phyloP scores from a whole-genome alignment of 2,888 invertebrate species.

The Dromius quadrimaculatus region DNA sequence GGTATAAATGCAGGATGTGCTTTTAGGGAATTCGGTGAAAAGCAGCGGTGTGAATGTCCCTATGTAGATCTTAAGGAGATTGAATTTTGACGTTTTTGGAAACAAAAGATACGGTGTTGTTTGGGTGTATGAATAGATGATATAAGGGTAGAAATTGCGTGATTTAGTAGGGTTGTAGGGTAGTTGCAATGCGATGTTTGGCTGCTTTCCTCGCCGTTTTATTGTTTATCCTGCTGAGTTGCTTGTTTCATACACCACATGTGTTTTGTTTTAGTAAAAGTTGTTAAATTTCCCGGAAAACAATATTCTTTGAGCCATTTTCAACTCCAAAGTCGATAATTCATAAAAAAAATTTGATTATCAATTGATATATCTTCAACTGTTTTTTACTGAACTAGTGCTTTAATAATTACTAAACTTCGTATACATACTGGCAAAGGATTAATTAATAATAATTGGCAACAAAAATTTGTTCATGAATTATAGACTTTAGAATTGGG shows the following conservation, averaged over 20 bases:
- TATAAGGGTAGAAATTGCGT: neutral
- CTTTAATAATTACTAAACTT: too few species aligned
- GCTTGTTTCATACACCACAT: neutral
- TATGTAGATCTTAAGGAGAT: neutral
- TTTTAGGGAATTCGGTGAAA: slow-evolving; percentile 37
- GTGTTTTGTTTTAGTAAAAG: neutral
- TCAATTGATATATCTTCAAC: too few species aligned
- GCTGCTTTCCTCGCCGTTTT: neutral
- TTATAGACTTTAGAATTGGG: too few species aligned
- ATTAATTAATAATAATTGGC: too few species aligned
- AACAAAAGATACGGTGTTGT: neutral
- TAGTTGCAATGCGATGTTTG: neutral
- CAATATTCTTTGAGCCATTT: too few species aligned
- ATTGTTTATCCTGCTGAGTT: slow-evolving; percentile 11
- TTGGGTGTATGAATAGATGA: neutral
- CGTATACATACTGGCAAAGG: too few species aligned
- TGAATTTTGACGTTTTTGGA: slow-evolving; percentile 14
- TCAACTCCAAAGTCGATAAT: too few species aligned
- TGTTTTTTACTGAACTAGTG: too few species aligned
- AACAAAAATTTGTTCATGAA: too few species aligned
- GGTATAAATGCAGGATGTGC: slow-evolving; percentile 41
- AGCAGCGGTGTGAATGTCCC: neutral
- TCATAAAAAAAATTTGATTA: too few species aligned
- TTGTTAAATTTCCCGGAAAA: too few species aligned
- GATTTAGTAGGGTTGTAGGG: neutral